Conservation (phyloP, 2,113 vertebrate genomes). For the Onychorhynchus coronatus region DNA sequence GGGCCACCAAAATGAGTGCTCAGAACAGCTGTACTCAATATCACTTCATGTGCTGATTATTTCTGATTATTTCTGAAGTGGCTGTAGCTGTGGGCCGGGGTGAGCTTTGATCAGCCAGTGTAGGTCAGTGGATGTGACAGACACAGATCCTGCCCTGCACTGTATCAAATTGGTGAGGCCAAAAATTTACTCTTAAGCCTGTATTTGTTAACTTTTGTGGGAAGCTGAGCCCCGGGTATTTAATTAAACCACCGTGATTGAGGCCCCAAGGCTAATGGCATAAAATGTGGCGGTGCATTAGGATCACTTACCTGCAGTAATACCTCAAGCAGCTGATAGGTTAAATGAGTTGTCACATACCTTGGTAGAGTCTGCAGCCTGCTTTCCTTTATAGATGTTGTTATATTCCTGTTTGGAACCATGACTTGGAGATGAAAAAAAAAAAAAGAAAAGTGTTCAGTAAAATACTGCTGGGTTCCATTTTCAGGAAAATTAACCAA, state of each 20-base stretch:
- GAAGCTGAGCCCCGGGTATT: background rate
- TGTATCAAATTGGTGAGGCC: rapidly evolving
- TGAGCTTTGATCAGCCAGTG: background rate
- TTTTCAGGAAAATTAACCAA: constrained; percentile 14
- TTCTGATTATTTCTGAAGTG: background rate
- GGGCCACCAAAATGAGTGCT: background rate
- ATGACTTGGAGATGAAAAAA: background rate
- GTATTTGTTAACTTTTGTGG: background rate
- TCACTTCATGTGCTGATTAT: background rate
- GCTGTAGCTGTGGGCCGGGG: background rate
- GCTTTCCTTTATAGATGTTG: background rate
- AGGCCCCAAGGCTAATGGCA: background rate
- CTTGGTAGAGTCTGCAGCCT: background rate
- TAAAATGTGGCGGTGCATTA: background rate
- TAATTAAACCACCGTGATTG: background rate
- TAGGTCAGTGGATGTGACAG: background rate
- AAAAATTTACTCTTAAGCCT: background rate
- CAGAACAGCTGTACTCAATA: background rate
- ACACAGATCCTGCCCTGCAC: background rate
- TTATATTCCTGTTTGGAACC: background rate
- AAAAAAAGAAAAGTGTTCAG: background rate
- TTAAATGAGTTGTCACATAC: background rate
- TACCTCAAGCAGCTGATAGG: background rate
- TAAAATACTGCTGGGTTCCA: background rate
- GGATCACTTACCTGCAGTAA: background rate